Base-by-base conservation (phyloP, 2,113 vertebrate species). In the Campylorhamphus procurvoides region DNA sequence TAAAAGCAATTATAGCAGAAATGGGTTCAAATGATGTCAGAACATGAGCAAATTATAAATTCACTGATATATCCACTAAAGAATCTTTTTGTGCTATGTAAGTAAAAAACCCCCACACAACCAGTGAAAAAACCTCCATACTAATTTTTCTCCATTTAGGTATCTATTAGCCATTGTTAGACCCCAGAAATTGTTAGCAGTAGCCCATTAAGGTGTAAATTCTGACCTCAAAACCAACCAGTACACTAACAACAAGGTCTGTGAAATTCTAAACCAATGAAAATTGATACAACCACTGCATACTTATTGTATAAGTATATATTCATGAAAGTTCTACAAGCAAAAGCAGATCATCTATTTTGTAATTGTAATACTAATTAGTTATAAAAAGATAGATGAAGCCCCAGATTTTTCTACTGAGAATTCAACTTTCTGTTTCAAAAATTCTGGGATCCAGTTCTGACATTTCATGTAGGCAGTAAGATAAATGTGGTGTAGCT, bases 1-100 rank as follows among this genome's bases (percentile, higher is more conserved):
- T 24, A 72, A 80, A 92, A 86, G 29, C 46, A 83, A 73, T 80
- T 88, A 77, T 1, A 90, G 52, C 17, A 86, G 44, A 92, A 75
- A 86, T 12, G 9, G 18, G n/a, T 52, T 76, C 47, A 49, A 91
- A 64, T 86, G 55, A 60, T 64, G 12, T 44, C 29, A 76, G 35
- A 72, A 62, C 7, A 74, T 14, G 35, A 74, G 5, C 16, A 39
- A 74, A 71, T 10, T 68, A 59, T 55, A 47, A 52, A 55, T 66
- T 84, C n/a, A 33, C 22, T 53, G 18, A 71, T 50, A 76, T n/a
- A 90, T 12, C 8, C 7, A 74, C 42, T 56, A 59, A 39, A 64
- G 2, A 39, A 0, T 29, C 60, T 66, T 68, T 66, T 66, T 80
- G 15, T 73, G 18, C 14, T 88, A 42, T 62, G 88, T 73, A 58